Conservation (phyloP, 2,797 vertebrate genomes). For the Arctocebus calabarensis region DNA sequence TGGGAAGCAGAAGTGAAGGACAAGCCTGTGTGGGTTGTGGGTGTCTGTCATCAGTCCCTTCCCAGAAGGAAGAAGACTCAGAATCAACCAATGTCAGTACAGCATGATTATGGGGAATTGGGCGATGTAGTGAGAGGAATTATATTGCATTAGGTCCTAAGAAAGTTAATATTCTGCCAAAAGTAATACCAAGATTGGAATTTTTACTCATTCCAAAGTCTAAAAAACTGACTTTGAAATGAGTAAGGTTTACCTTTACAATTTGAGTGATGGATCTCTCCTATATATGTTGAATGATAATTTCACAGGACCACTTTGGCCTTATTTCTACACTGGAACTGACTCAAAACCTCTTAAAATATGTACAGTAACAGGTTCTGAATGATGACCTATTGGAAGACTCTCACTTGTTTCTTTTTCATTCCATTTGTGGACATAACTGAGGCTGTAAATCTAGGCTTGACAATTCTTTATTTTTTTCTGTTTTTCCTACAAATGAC, state of each 20-base stretch:
- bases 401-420: neutral
- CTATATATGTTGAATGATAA: slow-evolving; percentile 47
- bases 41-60: slow-evolving; percentile 53
- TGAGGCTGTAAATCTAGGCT: neutral
- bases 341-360: slow-evolving; percentile 36
- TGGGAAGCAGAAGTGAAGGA: slow-evolving; percentile 69
- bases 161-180: slow-evolving; percentile 25
- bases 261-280: slow-evolving; percentile 55
- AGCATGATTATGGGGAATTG: slow-evolving; percentile 57
- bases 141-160: neutral
- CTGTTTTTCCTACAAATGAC: neutral
- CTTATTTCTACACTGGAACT: slow-evolving; percentile 56
- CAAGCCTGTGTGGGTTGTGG: slow-evolving; percentile 58
- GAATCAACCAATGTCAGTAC: neutral
- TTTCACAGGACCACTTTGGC: slow-evolving; percentile 30
- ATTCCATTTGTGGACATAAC: neutral
- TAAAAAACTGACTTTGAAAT: slow-evolving; percentile 57
- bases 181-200: slow-evolving; percentile 54
- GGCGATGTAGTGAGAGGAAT: neutral
- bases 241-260: slow-evolving; percentile 72
- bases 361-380: neutral
- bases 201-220: slow-evolving; percentile 20
- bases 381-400: slow-evolving; percentile 7
- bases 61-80: neutral
- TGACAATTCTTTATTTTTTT: neutral